Base-by-base conservation (phyloP, 2,888 invertebrate genomes). In the Callosobruchus maculatus region DNA sequence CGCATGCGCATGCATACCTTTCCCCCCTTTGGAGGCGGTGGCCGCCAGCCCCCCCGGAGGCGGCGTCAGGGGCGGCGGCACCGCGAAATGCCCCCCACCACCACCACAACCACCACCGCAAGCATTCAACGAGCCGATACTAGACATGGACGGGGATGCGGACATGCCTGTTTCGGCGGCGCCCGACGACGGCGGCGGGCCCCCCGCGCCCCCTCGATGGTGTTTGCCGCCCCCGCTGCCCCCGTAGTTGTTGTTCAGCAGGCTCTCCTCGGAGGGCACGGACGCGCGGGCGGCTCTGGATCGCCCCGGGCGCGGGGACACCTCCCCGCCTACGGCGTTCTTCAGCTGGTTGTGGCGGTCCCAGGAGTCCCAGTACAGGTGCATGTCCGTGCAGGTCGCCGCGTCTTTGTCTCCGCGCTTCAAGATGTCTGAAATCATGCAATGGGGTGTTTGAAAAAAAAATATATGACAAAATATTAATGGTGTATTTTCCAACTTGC, bases 311-410 rank as follows among this genome's bases (percentile, higher is more conserved):
- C 90, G 87, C 26, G 90, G 90, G 78, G 90, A 89, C 80, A 89
- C 85, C 78, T 88, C 87, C 79, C 86, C 87, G n/a, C n/a, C n/a
- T 77, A 85, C 81, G 21, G 82, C 81, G 80, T 86, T 88, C 75
- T 21, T 22, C 66, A 85, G 85, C 78, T 88, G 84, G 81, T 88
- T 90, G 84, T 91, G 92, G 72, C 93, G 89, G 87, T 97, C 96
- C 96, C 96, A 97, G 7, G 96, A 97, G 87, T 97, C 97, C 97
- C 97, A 98, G 88, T 95, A 97, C 80, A 98, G 89, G 78, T 93
- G 92, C 83, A 93, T 88, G 82, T 89, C 92, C 84, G 85, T 78
- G 18, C 49, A 49, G 81, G 77, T 89, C 89, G 89, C 91, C 70
- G 89, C 88, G 77, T 88, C 91, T 71, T 89, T 88, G 77, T 88